Evolutionary conservation across 2,113 vertebrate species (phyloP), one percentile per base, ranked within the genome.

Genomic region (Benitochromis conjunctus): DNA sequence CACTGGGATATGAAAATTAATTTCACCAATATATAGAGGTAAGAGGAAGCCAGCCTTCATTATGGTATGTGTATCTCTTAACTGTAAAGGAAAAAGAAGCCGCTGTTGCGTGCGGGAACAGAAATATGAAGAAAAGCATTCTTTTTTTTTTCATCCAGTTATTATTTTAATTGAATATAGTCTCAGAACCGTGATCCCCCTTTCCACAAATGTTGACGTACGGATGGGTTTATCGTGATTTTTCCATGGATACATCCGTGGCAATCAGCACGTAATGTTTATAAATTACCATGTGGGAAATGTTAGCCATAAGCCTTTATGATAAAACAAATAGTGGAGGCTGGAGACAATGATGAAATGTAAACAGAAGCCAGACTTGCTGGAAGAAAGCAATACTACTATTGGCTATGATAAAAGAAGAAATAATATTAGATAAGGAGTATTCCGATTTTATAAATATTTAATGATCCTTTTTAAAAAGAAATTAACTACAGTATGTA

Each of bases 1-100:
- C 46, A 62, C 7, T 83, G 82, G 71, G 88, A 91, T 89, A 58
- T 88, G 82, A 43, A 87, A 92, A 94, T 93, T 10, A 58, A 92
- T 91, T 92, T 60, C 1, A 64, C 2, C 38, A 85, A 29, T 77
- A 29, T 77, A 19, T 82, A 21, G 29, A 88, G 77, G 38, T 58
- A 82, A 74, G 6, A 76, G 60, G 38, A 79, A 85, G 55, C 62
- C 69, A 24, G 74, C 34, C 21, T 58, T 86, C 10, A 66, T 74
- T 24, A 85, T 58, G 48, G 34, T 91, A 78, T 90, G 38, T 69
- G 53, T 86, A 83, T 79, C 4, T 77, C 71, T 38, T 19, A 57
- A 79, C 24, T 24, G 7, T 71, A 38, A n/a, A 60, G 21, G 26
- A 78, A 86, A 56, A 66, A 78, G 46, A 56, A 79, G 19, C 55